These are phyloP conservation scores for Notodonta dromedarius DNA, from an alignment of 2,888 invertebrate species.

Conservation along the genomic window DNA sequence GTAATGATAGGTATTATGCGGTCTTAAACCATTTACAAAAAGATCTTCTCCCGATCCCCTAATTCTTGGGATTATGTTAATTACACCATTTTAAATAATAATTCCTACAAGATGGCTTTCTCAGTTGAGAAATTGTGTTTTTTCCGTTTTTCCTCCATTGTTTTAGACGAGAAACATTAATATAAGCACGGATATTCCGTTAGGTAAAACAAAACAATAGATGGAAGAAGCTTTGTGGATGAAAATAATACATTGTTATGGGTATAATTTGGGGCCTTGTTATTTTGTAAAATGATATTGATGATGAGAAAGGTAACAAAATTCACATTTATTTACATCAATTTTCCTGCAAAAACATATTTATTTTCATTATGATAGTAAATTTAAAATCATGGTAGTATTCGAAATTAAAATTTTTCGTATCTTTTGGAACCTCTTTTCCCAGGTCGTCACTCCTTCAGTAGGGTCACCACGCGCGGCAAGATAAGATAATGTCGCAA, in stretches of 20 bases:
- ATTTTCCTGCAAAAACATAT: no score
- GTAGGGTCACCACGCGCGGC: no score
- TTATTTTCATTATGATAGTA: no score
- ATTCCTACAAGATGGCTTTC: constrained; percentile 17
- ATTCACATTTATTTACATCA: no score
- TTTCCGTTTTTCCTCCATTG: constrained; percentile 14
- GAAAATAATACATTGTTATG: background rate
- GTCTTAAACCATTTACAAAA: constrained; percentile 20
- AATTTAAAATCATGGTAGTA: no score
- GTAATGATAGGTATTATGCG: background rate
- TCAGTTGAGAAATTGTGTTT: constrained; percentile 10
- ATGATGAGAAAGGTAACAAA: no score
- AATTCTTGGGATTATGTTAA: constrained; percentile 22
- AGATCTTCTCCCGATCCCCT: constrained; percentile 6
- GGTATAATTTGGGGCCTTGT: background rate
- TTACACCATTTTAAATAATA: constrained; percentile 25
- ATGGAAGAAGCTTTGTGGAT: background rate
- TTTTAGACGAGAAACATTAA: constrained; percentile 8
- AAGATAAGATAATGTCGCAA: no score
- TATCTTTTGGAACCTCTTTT: no score
- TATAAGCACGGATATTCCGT: constrained; percentile 8
- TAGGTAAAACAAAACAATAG: background rate
- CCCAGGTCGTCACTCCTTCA: no score
- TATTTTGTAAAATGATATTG: background rate
- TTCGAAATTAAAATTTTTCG: no score